Evolutionary conservation across 2,888 invertebrate species (phyloP).

Genomic region (Drosophila niveifrons): DNA sequence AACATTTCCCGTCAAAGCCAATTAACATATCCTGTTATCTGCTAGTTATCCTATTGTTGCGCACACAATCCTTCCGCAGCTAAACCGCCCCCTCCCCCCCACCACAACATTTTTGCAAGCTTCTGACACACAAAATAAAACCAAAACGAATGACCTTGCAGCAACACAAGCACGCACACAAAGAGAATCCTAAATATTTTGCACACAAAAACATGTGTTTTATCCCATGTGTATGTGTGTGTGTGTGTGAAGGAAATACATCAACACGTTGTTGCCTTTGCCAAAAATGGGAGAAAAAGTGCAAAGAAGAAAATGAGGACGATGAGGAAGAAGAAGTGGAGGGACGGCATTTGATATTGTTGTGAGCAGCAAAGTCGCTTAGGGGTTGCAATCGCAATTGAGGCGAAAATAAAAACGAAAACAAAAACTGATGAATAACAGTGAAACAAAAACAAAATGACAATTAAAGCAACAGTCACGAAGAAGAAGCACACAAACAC

Average conservation of each 20-base stretch:
- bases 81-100: not conserved
- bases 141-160: conserved; percentile 83
- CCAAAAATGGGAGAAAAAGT: conserved; percentile 43
- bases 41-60: conserved; percentile 1
- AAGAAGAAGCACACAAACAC: not conserved
- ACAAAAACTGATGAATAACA: conserved; percentile 47
- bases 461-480: conserved; percentile 8
- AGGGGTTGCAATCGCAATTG: conserved; percentile 38
- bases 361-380: conserved; percentile 5
- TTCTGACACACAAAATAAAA: conserved; percentile 79
- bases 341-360: not conserved
- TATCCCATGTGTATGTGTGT: conserved; percentile 19
- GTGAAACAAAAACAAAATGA: conserved; percentile 27
- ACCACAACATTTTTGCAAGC: conserved; percentile 37
- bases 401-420: conserved; percentile 65
- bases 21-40: conserved; percentile 17
- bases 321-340: not conserved
- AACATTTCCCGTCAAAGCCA: conserved; percentile 6
- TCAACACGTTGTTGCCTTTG: conserved; percentile 67
- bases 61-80: not conserved
- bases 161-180: conserved; percentile 54
- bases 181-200: conserved; percentile 66
- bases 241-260: conserved; percentile 44
- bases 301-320: conserved; percentile 21
- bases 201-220: conserved; percentile 65